These are phyloP conservation scores for Lucilia cuprina DNA, from an alignment of 1,140 invertebrate species.

Conservation along the genomic window DNA sequence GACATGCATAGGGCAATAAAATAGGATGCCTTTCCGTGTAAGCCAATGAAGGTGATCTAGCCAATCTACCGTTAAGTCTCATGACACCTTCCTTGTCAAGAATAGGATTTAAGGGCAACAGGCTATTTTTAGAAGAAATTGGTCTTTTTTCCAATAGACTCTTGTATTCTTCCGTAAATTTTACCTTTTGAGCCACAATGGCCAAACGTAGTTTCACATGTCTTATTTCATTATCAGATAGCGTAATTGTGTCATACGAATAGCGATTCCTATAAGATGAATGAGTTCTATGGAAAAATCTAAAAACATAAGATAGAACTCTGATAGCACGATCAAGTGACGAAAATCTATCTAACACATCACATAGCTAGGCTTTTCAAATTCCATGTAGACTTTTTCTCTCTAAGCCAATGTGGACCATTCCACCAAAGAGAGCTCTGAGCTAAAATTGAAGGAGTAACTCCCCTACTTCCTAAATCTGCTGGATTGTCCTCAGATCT, in stretches of 20 bases:
- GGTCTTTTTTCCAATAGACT: not conserved
- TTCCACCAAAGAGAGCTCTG: constrained; percentile 44
- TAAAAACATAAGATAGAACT: not conserved
- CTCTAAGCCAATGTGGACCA: not conserved
- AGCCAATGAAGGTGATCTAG: not conserved
- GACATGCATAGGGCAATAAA: not conserved
- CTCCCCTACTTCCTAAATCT: constrained; percentile 62
- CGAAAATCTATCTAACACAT: too few species aligned
- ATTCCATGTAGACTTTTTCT: not conserved
- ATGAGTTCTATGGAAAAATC: constrained; percentile 40
- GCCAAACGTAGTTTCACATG: not conserved
- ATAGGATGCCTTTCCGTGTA: not conserved
- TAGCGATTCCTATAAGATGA: not conserved
- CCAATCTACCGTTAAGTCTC: not conserved
- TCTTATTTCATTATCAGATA: too few species aligned
- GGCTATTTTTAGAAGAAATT: not conserved
- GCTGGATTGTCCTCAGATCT: constrained; percentile 60
- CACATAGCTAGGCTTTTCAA: not conserved
- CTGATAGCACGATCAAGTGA: not conserved
- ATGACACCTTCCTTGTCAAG: not conserved
- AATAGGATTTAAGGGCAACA: not conserved
- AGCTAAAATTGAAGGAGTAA: constrained; percentile 43
- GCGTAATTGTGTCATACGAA: too few species aligned
- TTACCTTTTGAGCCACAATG: not conserved
- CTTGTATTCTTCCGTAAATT: not conserved